Base-by-base conservation (phyloP, 2,888 invertebrate species). In the Choreutis nemorana region DNA sequence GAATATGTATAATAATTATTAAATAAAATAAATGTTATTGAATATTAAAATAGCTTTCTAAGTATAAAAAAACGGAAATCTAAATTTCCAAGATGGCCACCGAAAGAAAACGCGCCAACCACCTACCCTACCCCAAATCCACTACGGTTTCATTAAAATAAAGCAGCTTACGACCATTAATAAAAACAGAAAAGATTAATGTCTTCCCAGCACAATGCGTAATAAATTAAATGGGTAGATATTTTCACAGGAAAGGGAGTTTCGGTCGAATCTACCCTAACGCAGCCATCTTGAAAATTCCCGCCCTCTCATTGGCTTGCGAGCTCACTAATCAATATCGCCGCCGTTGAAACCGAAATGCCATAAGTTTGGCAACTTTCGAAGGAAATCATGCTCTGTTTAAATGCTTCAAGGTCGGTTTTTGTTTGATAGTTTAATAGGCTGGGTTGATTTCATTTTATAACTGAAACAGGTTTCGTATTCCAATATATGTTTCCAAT, bases 131-230 rank as follows among this genome's bases (percentile, higher is more conserved):
- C n/a, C n/a, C n/a, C n/a, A n/a, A n/a, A n/a, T n/a, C n/a, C 45
- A 36, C 37, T 40, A 37, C 41, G 37, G 46, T 71, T 73, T 77
- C 73, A 75, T 77, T 77, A 77, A 73, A 77, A 75, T 73, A 73
- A 75, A 75, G 72, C 67, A 59, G 52, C 46, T 37, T 9, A 39
- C 33, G 37, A 63, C 68, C 73, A 75, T 75, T 78, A 75, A 78
- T 75, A 75, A 71, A 68, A 58, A 65, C 51, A 61, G 64, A 67
- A 68, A 77, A 78, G 77, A 77, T 78, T 75, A 78, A 78, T 78
- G 77, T 72, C 63, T 12, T 48, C 40, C 26, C 40, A 50, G 55
- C 55, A 77, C 77, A 77, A 77, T 68, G 63, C 60, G 63, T 78
- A 72, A 78, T 78, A 77, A 77, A 78, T 78, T 78, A 73, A 55